Base-by-base conservation (phyloP, 1,140 invertebrate genomes). In the Ceratosolen fusciceps region DNA sequence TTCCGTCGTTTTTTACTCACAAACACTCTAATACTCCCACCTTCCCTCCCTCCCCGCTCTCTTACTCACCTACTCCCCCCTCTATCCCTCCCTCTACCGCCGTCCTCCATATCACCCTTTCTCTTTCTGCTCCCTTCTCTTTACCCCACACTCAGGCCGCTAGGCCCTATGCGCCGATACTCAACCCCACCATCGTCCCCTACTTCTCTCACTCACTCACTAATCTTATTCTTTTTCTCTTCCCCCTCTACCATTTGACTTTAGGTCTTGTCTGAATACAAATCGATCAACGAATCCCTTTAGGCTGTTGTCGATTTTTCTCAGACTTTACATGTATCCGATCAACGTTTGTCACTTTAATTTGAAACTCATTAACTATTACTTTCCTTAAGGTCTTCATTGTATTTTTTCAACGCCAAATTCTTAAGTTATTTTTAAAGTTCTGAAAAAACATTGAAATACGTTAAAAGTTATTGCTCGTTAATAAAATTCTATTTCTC, bases 261-360 rank as follows among this genome's bases (percentile, higher is more conserved):
- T n/a, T n/a, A n/a, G 31, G 39, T 34, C 43, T 72, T 52, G 58
- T 60, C 56, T 60, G 29, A 79, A 79, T 21, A 47, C 77, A 67
- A 79, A 79, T 79, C 77, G 77, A 79, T 79, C 60, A 60, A 54
- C 49, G 29, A 71, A 19, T 14, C 24, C 47, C 31, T n/a, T 39
- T 49, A 29, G 29, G 43, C 47, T 21, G 24, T 7, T 47, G 56
- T 43, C 37, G 31, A 74, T 47, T 62, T 74, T 62, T 10, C n/a
- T 58, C 54, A 72, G n/a, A 26, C 47, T 72, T 54, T 29, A 34
- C 29, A 29, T 8, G 14, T 14, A n/a, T 12, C 14, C 47, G n/a
- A 26, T 2, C 26, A 39, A 21, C 16, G 3, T 34, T 43, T 71
- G 12, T 52, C 14, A 49, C 14, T 19, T 72, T 73, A 10, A n/a